Conservation (phyloP, 1,140 invertebrate genomes). For the Parasteatoda tepidariorum region DNA sequence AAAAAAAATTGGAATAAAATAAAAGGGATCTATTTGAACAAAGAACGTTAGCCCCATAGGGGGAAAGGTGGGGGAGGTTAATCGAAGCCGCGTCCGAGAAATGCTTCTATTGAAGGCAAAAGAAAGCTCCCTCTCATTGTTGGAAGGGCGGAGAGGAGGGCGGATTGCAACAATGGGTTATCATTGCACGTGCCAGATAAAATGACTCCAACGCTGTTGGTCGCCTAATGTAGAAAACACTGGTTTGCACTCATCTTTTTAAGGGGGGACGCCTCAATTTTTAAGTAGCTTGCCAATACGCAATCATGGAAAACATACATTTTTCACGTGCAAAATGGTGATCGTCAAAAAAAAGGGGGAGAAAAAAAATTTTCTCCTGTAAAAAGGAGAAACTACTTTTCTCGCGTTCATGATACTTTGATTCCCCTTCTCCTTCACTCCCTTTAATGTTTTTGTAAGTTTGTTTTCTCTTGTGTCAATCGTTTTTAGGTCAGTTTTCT, state of each 20-base stretch:
- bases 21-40: slow-evolving; percentile 9
- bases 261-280: slow-evolving; percentile 57
- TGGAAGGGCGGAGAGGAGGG: not conserved
- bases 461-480: slow-evolving; percentile 59
- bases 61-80: not conserved
- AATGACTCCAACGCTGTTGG: slow-evolving; percentile 44
- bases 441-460: slow-evolving; percentile 60
- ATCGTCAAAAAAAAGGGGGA: slow-evolving; percentile 17
- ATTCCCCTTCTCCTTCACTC: slow-evolving; percentile 28
- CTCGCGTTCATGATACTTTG: slow-evolving; percentile 35
- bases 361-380: not conserved
- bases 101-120: slow-evolving; percentile 35
- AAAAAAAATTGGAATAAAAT: slow-evolving; percentile 4
- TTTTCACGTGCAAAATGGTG: slow-evolving; percentile 61
- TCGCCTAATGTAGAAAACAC: slow-evolving; percentile 54
- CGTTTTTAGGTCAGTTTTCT: slow-evolving; percentile 59
- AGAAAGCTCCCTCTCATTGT: slow-evolving; percentile 22
- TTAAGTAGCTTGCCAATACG: slow-evolving; percentile 61
- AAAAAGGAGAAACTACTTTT: slow-evolving; percentile 38
- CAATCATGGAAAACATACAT: slow-evolving; percentile 56
- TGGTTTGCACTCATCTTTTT: slow-evolving; percentile 61
- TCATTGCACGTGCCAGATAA: slow-evolving; percentile 57
- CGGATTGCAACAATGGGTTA: slow-evolving; percentile 42
- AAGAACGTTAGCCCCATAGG: not conserved
- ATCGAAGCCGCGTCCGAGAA: slow-evolving; percentile 45